These are phyloP conservation scores for Cordilura impudica DNA, from an alignment of 2,888 invertebrate species.

Conservation along the genomic window DNA sequence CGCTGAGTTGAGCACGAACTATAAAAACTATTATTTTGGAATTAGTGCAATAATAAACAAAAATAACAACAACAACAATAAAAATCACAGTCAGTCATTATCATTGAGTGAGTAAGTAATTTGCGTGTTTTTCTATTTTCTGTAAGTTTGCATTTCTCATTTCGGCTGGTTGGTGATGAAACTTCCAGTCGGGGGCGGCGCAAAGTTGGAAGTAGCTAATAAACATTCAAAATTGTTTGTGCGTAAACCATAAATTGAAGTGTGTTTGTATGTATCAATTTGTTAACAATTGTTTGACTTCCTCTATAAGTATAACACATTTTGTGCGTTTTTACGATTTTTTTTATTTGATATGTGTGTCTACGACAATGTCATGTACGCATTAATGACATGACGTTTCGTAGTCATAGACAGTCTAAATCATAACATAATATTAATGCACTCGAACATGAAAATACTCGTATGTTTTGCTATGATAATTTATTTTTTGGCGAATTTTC, in stretches of 20 bases:
- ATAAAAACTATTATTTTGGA: slow-evolving; percentile 55
- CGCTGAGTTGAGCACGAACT: slow-evolving; percentile 6
- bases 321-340: slow-evolving; percentile 13
- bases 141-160: neutral
- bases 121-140: neutral
- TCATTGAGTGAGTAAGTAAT: neutral
- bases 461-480: slow-evolving; percentile 54
- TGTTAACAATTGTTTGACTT: slow-evolving; percentile 60
- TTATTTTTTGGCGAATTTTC: slow-evolving; percentile 14
- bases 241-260: slow-evolving; percentile 20
- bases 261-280: slow-evolving; percentile 51
- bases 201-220: neutral
- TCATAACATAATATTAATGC: slow-evolving; percentile 41
- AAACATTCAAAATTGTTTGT: neutral
- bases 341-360: slow-evolving; percentile 2
- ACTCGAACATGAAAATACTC: slow-evolving; percentile 53
- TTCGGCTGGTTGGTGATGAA: neutral
- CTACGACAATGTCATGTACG: slow-evolving; percentile 49
- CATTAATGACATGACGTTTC: slow-evolving; percentile 55
- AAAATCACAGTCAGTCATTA: slow-evolving; percentile 20
- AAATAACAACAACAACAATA: too few relatives aligned
- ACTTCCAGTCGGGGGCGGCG: neutral
- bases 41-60: slow-evolving; percentile 41
- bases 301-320: slow-evolving; percentile 44
- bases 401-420: slow-evolving; percentile 26